These are phyloP conservation scores for Drosophila parthenogenetica DNA, from an alignment of 2,888 invertebrate genomes.

Conservation along the genomic window DNA sequence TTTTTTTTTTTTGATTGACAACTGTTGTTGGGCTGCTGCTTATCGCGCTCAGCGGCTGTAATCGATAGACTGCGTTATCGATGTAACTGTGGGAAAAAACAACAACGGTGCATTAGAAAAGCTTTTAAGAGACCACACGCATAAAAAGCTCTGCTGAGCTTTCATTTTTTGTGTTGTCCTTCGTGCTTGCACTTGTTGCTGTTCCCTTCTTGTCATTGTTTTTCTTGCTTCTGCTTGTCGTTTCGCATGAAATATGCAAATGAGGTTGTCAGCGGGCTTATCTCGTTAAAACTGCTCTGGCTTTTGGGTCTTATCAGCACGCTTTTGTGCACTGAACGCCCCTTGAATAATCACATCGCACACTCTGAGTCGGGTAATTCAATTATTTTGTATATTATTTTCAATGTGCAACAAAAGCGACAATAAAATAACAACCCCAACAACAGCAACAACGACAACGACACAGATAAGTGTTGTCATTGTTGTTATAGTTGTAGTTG, in stretches of 20 bases:
- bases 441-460: conserved; percentile 32
- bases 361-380: conserved; percentile 66
- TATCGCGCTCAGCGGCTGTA: too few relatives aligned
- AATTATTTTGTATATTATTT: conserved; percentile 81
- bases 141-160: too few relatives aligned
- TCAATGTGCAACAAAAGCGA: conserved; percentile 77
- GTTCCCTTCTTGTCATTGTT: background rate
- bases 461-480: conserved; percentile 65
- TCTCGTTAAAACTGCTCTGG: conserved; percentile 19
- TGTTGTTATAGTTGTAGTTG: conserved; percentile 40
- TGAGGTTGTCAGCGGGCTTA: conserved; percentile 11
- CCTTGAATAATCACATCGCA: conserved; percentile 22
- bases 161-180: too few relatives aligned
- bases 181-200: conserved; percentile 12
- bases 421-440: conserved; percentile 65
- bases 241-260: conserved; percentile 19
- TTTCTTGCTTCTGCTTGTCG: conserved; percentile 3
- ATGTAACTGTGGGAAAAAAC: too few relatives aligned
- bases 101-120: too few relatives aligned
- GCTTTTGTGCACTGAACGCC: conserved; percentile 31
- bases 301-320: conserved; percentile 49
- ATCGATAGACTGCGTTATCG: too few relatives aligned
- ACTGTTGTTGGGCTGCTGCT: background rate
- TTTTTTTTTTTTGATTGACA: conserved; percentile 48
- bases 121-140: too few relatives aligned